Evolutionary conservation across 2,888 invertebrate genomes (phyloP).

Genomic region (Leptopilina syphax): DNA sequence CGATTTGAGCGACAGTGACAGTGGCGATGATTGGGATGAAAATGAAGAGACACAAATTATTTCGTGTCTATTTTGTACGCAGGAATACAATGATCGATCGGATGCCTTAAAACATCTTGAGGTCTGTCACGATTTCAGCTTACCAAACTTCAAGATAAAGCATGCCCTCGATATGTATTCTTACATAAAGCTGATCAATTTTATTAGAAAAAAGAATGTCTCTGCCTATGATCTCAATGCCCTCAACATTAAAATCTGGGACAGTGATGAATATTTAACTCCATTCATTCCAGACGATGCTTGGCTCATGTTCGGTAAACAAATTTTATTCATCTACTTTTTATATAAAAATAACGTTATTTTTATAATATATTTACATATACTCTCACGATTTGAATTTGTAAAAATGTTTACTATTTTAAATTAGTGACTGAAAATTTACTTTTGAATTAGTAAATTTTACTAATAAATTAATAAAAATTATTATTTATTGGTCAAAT

Average conservation of each 20-base stretch:
- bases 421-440: too few relatives aligned
- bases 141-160: conserved; percentile 82
- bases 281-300: conserved; percentile 86
- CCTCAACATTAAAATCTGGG: conserved; percentile 82
- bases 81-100: conserved; percentile 80
- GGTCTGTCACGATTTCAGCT: conserved; percentile 82
- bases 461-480: too few relatives aligned
- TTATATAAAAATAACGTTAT: not conserved
- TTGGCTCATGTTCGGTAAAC: conserved; percentile 89
- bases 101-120: conserved; percentile 84
- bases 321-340: not conserved
- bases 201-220: conserved; percentile 83
- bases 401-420: too few relatives aligned
- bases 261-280: conserved; percentile 86
- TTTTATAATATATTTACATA: too few relatives aligned
- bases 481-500: too few relatives aligned
- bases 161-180: conserved; percentile 90
- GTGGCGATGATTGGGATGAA: conserved; percentile 80
- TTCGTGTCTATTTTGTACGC: conserved; percentile 87
- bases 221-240: conserved; percentile 79
- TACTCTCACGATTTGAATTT: too few relatives aligned
- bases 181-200: conserved; percentile 89
- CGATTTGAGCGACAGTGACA: conserved; percentile 67
- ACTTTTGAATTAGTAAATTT: too few relatives aligned
- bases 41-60: conserved; percentile 75